These are phyloP conservation scores for Mactromeris polynyma DNA, from an alignment of 2,888 invertebrate genomes.

Conservation along the genomic window DNA sequence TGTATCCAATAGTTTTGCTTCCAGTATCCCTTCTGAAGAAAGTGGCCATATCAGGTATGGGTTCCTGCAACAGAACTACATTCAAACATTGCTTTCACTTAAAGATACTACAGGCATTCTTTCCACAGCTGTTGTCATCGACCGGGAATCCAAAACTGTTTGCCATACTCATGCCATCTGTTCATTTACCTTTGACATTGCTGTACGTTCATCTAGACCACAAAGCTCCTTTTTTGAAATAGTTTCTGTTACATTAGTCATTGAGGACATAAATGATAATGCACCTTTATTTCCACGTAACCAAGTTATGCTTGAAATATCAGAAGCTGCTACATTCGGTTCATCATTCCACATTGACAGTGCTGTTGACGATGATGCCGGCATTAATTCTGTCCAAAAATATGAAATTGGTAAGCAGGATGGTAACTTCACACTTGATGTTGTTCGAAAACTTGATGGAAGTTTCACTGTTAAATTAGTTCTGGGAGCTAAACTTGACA, in stretches of 20 bases:
- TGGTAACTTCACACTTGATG: slow-evolving; percentile 69
- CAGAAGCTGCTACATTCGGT: slow-evolving; percentile 74
- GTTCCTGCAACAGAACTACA: slow-evolving; percentile 70
- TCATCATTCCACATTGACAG: slow-evolving; percentile 74
- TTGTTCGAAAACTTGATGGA: slow-evolving; percentile 72
- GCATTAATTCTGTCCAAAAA: slow-evolving; percentile 74
- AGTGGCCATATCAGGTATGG: slow-evolving; percentile 67
- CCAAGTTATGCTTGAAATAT: slow-evolving; percentile 70
- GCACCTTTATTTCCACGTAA: slow-evolving; percentile 74
- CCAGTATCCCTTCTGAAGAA: slow-evolving; percentile 64
- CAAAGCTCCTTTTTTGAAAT: slow-evolving; percentile 72
- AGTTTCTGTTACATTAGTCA: slow-evolving; percentile 70
- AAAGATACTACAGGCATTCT: slow-evolving; percentile 75
- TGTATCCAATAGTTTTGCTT: slow-evolving; percentile 57
- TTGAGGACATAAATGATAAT: slow-evolving; percentile 80
- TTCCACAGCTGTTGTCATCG: slow-evolving; percentile 72
- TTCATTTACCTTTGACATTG: slow-evolving; percentile 71
- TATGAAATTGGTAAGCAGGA: slow-evolving; percentile 73
- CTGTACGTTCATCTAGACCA: slow-evolving; percentile 65
- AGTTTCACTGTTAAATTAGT: slow-evolving; percentile 73
- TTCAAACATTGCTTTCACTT: slow-evolving; percentile 74
- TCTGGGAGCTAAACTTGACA: slow-evolving; percentile 76
- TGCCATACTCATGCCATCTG: slow-evolving; percentile 67
- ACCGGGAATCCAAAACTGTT: slow-evolving; percentile 74
- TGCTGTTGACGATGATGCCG: slow-evolving; percentile 78